phyloP scores from a whole-genome alignment of 2,113 vertebrate species.

The Leucopsar rothschildi region DNA sequence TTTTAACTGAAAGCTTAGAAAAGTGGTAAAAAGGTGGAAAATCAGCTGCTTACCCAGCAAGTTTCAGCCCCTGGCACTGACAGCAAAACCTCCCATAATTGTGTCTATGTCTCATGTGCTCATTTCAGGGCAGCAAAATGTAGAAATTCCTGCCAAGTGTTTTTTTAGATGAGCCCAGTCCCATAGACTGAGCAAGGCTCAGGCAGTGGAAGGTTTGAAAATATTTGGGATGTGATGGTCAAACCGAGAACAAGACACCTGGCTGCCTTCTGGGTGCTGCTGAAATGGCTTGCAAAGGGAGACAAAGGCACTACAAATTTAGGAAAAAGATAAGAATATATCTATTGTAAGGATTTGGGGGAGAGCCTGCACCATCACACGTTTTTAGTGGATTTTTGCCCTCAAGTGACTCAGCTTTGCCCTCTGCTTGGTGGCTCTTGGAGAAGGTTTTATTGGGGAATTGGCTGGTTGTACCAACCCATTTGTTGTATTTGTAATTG shows the following conservation, averaged over 20 bases:
- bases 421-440: background rate
- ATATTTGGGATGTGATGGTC: background rate
- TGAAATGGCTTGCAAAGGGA: background rate
- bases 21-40: background rate
- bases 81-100: background rate
- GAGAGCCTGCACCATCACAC: accelerated
- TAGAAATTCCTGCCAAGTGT: background rate
- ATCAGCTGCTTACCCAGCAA: background rate
- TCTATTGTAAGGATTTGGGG: background rate
- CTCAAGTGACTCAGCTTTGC: background rate
- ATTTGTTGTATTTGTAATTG: background rate
- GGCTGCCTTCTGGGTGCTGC: background rate
- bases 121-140: background rate
- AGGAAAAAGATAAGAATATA: background rate
- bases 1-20: background rate
- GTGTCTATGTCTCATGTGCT: background rate
- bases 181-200: background rate
- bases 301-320: background rate
- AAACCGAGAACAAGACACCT: background rate
- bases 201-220: background rate
- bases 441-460: background rate
- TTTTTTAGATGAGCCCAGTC: background rate
- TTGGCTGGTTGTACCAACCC: background rate
- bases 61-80: background rate
- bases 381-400: background rate